Evolutionary conservation across 2,797 vertebrate species (phyloP), one percentile per base, ranked within the genome.

Genomic region (Vespertilio murinus): DNA sequence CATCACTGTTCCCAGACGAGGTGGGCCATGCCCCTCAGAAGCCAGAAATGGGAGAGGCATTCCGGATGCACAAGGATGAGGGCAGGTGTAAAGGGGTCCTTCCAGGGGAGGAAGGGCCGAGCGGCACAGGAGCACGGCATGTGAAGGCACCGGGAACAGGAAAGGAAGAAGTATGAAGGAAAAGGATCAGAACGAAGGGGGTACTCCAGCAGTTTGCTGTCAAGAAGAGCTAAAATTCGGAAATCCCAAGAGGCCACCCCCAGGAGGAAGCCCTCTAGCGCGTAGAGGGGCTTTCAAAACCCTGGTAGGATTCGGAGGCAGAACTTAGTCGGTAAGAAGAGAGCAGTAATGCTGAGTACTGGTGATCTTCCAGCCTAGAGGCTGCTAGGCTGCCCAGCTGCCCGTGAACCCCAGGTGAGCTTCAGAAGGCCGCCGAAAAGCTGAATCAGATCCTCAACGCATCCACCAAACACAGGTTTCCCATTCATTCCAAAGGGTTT

Each of bases 1-100:
- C n/a, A n/a, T 81, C 65, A 81, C 47, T 69, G 40, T 77, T 93
- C 33, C 77, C 81, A 95, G 83, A 83, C 25, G 87, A 64, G 83
- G 69, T 2, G 7, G 20, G 33, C 56, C 74, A 69, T 59, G 6
- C 2, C n/a, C 28, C 20, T 89, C 28, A 73, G 69, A 22, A 69
- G n/a, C 86, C 28, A 73, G 69, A 22, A 69, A 28, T 28, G 6
- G 47, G 20, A 33, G 14, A 54, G 30, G 71, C 0, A 40, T 1
- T 3, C 2, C 52, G 67, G 22, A 14, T 54, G 65, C 40, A 22
- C 12, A 64, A 74, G 65, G 17, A 25, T 35, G 1, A 38, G 3
- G 1, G 3, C 54, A 77, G 35, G 23, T 49, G 54, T 42, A 13
- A 8, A 71, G 47, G 17, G 45, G 10, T 42, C 33, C n/a, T 61